Evolutionary conservation across 2,797 vertebrate genomes (phyloP).

Genomic region (Alca torda): DNA sequence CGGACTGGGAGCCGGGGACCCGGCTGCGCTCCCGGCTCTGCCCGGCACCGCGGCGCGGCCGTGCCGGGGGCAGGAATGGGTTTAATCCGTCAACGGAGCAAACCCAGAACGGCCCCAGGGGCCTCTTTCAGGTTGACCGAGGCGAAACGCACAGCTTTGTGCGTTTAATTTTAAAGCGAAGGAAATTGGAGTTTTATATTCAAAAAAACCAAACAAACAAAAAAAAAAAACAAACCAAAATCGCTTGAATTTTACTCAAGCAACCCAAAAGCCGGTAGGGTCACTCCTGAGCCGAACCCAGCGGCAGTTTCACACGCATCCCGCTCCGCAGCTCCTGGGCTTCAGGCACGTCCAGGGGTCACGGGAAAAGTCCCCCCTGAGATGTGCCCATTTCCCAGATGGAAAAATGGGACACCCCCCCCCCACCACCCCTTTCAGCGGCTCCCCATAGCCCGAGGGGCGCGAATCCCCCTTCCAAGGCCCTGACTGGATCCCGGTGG

Average conservation of each 20-base stretch:
- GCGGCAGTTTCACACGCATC: background rate
- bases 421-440: fast-evolving
- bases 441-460: background rate
- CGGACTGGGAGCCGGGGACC: background rate
- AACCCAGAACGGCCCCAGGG: background rate
- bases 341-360: background rate
- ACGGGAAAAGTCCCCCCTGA: background rate
- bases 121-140: background rate
- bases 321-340: background rate
- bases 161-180: fast-evolving
- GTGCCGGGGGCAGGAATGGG: background rate
- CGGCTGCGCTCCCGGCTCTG: background rate
- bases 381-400: background rate
- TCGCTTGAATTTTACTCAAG: background rate
- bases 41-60: fast-evolving
- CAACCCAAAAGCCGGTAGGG: background rate
- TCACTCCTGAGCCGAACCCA: fast-evolving
- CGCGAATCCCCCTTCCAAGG: background rate
- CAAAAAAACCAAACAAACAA: background rate
- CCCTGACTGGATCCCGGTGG: background rate
- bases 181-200: background rate
- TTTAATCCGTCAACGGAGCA: background rate
- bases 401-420: background rate
- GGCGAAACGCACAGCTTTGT: fast-evolving
- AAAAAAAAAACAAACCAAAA: too few species aligned